Evolutionary conservation across 2,113 vertebrate species (phyloP).

Genomic region (Hystrix cristata): DNA sequence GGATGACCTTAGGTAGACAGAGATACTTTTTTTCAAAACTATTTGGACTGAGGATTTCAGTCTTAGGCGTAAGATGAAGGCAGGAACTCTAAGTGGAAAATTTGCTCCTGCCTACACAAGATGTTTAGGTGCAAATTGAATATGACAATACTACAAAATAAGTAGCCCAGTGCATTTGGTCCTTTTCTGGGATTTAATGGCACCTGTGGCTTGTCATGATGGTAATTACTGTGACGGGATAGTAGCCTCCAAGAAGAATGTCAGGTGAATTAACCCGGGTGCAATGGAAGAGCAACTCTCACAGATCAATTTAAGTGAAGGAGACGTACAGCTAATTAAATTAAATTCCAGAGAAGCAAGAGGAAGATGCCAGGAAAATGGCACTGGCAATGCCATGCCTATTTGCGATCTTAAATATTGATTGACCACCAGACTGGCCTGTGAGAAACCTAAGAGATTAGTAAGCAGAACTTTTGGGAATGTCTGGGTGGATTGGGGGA

Average conservation of each 20-base stretch:
- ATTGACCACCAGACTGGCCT: neutral
- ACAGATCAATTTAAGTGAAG: neutral
- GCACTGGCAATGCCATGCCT: neutral
- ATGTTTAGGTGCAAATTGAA: neutral
- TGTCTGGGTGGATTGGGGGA: neutral
- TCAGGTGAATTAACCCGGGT: neutral
- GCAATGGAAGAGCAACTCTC: neutral
- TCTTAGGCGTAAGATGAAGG: neutral
- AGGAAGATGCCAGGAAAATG: neutral
- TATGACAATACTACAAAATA: neutral
- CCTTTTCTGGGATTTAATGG: neutral
- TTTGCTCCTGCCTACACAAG: neutral
- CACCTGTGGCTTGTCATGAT: neutral
- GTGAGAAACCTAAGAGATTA: neutral
- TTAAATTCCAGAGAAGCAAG: neutral
- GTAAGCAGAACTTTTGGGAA: neutral
- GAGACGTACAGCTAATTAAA: neutral
- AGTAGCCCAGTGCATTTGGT: neutral
- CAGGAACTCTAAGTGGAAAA: neutral
- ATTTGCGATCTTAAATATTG: neutral
- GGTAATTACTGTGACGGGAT: neutral
- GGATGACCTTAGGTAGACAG: neutral
- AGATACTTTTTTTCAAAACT: neutral
- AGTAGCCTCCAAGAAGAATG: neutral
- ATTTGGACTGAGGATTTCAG: neutral